A percentile compares a stretch with the other conserved stretches of the same genome.
These are phyloP conservation scores for Xenotilapia longispinis DNA, from an alignment of 2,113 vertebrate genomes.

Conservation along the genomic window DNA sequence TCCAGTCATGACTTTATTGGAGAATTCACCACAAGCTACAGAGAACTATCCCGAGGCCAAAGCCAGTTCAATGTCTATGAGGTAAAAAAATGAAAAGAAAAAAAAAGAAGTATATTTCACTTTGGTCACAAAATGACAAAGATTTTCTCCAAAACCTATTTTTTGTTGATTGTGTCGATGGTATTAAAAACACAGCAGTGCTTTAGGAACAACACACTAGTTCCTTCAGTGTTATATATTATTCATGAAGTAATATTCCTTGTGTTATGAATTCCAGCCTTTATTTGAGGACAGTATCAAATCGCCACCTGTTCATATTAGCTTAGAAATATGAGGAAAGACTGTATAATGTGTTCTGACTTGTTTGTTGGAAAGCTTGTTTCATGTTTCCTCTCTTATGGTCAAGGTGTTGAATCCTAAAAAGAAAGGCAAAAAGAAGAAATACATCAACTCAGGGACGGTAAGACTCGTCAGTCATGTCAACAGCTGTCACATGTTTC, in stretches of 20 bases:
- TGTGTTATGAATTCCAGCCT: not conserved
- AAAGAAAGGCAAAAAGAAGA: constrained; percentile 98
- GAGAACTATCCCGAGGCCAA: constrained; percentile 89
- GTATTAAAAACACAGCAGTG: not conserved
- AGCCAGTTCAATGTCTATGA: constrained; percentile 96
- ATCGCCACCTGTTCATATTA: not conserved
- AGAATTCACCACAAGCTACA: constrained; percentile 96
- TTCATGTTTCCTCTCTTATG: not conserved
- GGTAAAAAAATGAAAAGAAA: constrained; percentile 52
- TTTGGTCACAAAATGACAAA: not conserved
- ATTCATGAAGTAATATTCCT: not conserved
- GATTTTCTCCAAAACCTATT: not conserved
- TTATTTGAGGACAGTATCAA: not conserved
- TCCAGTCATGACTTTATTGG: constrained; percentile 94
- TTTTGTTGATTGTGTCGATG: not conserved
- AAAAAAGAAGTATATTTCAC: not conserved
- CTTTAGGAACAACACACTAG: not conserved
- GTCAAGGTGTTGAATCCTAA: constrained; percentile 88
- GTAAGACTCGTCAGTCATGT: constrained; percentile 67
- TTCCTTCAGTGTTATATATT: not conserved
- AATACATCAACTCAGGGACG: constrained; percentile 92
- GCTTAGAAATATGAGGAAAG: not conserved
- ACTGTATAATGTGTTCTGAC: not conserved
- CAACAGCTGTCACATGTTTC: not conserved
- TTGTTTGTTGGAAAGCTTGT: not conserved